These are phyloP conservation scores for Amphipyra tragopoginis DNA, from an alignment of 2,888 invertebrate species.

Conservation along the genomic window DNA sequence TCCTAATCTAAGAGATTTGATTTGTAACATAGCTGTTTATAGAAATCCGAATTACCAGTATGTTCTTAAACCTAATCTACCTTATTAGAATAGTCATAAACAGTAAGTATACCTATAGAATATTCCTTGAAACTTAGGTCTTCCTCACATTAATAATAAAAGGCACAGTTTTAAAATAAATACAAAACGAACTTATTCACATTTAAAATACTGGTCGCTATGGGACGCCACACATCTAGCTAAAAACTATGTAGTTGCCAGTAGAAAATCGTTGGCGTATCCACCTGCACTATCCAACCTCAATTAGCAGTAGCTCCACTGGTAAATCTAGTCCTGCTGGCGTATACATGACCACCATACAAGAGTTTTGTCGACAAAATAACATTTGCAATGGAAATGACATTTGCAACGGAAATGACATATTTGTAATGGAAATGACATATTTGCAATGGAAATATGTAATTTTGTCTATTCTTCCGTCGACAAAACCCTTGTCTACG, in stretches of 20 bases:
- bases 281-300: too few relatives aligned
- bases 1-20: neutral
- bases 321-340: too few relatives aligned
- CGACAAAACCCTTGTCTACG: too few relatives aligned
- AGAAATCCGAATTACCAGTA: slow-evolving; percentile 13
- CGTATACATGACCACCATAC: too few relatives aligned
- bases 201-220: slow-evolving; percentile 2
- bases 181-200: slow-evolving; percentile 4
- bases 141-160: slow-evolving; percentile 6
- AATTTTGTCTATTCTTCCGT: too few relatives aligned
- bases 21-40: slow-evolving; percentile 1
- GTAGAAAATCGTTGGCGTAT: too few relatives aligned
- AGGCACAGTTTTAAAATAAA: slow-evolving; percentile 11
- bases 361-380: too few relatives aligned
- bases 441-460: too few relatives aligned
- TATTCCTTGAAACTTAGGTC: slow-evolving; percentile 13
- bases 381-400: too few relatives aligned
- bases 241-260: neutral
- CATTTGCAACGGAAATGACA: too few relatives aligned
- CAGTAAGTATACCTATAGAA: slow-evolving; percentile 15
- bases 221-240: neutral
- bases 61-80: slow-evolving; percentile 7
- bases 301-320: too few relatives aligned
- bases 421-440: too few relatives aligned
- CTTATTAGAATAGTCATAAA: slow-evolving; percentile 13